A percentile compares a stretch with the other conserved stretches of the same genome.
Evolutionary conservation across 1,140 invertebrate genomes (phyloP).

Genomic region (Arctopsyche grandis): DNA sequence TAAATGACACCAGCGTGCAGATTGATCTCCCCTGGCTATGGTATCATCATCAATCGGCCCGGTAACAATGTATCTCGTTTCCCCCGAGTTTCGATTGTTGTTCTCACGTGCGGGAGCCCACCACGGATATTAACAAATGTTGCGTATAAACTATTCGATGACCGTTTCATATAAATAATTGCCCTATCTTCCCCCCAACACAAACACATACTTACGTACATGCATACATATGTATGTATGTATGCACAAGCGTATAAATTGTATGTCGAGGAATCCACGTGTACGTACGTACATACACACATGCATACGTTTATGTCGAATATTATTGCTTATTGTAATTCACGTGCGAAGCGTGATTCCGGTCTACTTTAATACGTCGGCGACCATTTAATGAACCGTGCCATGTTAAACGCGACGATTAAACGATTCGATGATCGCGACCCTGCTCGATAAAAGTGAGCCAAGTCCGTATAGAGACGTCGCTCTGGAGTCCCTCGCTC

Average conservation of each 20-base stretch:
- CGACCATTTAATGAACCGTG: slow-evolving; percentile 40
- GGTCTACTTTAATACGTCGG: slow-evolving; percentile 38
- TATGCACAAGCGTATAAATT: neutral
- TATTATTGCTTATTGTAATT: slow-evolving; percentile 51
- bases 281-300: neutral
- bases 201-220: neutral
- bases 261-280: no score
- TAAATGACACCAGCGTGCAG: no score
- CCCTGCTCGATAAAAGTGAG: neutral
- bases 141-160: slow-evolving; percentile 36
- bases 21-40: neutral
- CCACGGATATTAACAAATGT: slow-evolving; percentile 36
- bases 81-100: slow-evolving; percentile 2
- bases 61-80: slow-evolving; percentile 2
- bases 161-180: slow-evolving; percentile 26
- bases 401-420: slow-evolving; percentile 1
- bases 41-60: neutral
- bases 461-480: no score
- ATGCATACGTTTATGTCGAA: neutral
- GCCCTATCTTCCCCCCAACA: neutral
- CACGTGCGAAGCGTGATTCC: slow-evolving; percentile 50
- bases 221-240: slow-evolving; percentile 8
- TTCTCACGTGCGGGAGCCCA: neutral
- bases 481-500: no score
- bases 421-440: slow-evolving; percentile 14